phyloP scores from a whole-genome alignment of 2,797 vertebrate species.

The Peromyscus nudipes region DNA sequence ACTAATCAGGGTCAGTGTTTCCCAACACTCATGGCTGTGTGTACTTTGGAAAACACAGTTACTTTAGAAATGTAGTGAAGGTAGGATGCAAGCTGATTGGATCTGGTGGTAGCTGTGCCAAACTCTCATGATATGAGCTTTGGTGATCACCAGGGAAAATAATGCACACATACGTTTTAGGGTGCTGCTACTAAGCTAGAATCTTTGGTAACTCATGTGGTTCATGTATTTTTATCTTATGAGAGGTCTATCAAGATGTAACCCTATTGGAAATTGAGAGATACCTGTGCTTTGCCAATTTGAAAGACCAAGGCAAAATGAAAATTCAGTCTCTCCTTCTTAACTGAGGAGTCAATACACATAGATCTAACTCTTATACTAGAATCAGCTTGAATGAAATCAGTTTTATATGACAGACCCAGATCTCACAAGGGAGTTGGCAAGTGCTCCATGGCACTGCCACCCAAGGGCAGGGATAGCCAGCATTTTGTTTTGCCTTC shows the following conservation, averaged over 20 bases:
- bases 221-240: neutral
- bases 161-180: neutral
- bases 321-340: neutral
- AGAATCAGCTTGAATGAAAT: neutral
- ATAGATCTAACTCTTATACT: no score
- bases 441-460: neutral
- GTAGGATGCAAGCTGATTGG: neutral
- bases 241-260: neutral
- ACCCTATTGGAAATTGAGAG: neutral
- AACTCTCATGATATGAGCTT: neutral
- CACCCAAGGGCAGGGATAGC: neutral
- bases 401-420: neutral
- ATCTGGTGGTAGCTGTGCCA: neutral
- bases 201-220: neutral
- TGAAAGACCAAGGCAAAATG: neutral
- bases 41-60: neutral
- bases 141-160: neutral
- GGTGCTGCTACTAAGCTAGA: neutral
- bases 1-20: neutral
- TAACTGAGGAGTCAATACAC: neutral
- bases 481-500: neutral
- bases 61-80: neutral
- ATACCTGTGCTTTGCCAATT: neutral
- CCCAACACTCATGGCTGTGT: accelerated
- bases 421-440: neutral